Evolutionary conservation across 2,888 invertebrate genomes (phyloP).

Genomic region (Rotaria macrura): DNA sequence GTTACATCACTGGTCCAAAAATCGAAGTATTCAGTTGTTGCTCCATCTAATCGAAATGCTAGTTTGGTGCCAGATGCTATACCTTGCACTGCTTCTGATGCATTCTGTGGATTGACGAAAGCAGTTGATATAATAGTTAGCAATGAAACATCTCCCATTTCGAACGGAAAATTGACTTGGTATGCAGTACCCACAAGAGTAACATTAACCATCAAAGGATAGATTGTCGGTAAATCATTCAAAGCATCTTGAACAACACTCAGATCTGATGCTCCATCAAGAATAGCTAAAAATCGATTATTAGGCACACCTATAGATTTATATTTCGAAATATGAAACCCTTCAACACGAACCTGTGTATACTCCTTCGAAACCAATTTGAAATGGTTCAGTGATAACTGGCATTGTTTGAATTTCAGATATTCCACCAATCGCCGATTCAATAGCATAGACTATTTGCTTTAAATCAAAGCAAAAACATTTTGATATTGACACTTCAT

Average conservation of each 20-base stretch:
- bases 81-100: conserved; percentile 7
- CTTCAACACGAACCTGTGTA: background rate
- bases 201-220: conserved; percentile 6
- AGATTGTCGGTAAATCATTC: conserved; percentile 23
- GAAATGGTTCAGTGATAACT: too few species aligned
- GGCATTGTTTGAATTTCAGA: background rate
- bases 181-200: background rate
- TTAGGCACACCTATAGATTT: too few species aligned
- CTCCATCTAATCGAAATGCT: background rate
- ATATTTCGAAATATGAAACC: too few species aligned
- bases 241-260: conserved; percentile 3
- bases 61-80: background rate
- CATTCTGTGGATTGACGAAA: too few species aligned
- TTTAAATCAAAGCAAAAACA: background rate
- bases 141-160: conserved; percentile 8
- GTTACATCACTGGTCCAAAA: background rate
- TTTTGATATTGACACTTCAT: too few species aligned
- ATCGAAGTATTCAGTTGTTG: background rate
- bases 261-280: background rate
- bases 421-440: background rate
- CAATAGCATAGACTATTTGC: background rate
- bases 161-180: background rate
- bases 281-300: background rate
- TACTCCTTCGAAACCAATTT: background rate
- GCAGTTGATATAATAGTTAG: too few species aligned